Percentiles rank a stretch among this genome's conserved stretches.
Conservation (phyloP, 2,888 invertebrate genomes). For the Hypomecis atomaria region DNA sequence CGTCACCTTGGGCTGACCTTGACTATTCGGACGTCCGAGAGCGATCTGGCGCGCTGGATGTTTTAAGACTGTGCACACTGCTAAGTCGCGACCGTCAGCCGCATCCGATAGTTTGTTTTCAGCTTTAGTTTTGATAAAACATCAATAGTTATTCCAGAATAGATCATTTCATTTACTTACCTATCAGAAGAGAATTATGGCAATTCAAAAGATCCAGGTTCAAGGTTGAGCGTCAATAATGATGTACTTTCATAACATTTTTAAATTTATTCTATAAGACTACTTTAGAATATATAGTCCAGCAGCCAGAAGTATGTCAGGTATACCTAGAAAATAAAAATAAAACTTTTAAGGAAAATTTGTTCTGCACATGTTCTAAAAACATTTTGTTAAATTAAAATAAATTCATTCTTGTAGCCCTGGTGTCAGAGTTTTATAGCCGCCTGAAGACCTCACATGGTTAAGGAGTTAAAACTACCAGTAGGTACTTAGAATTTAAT, state of each 20-base stretch:
- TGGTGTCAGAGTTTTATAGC: too few relatives aligned
- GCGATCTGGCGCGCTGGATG: too few relatives aligned
- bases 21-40: too few relatives aligned
- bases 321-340: not conserved
- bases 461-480: too few relatives aligned
- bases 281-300: not conserved
- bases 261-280: not conserved
- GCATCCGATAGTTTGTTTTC: too few relatives aligned
- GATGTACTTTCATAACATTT: constrained; percentile 22
- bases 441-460: too few relatives aligned
- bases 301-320: not conserved
- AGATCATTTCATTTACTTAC: not conserved
- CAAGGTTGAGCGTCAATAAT: not conserved
- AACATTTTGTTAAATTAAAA: too few relatives aligned
- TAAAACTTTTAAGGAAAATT: constrained; percentile 3
- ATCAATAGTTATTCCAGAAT: not conserved
- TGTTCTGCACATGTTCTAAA: constrained; percentile 5
- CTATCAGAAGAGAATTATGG: constrained; percentile 2
- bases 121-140: not conserved
- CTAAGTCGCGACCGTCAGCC: too few relatives aligned
- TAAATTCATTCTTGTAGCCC: too few relatives aligned
- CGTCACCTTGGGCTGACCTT: not conserved
- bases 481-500: too few relatives aligned
- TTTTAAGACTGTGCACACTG: too few relatives aligned
- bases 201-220: not conserved